Base-by-base conservation (phyloP, 2,113 vertebrate genomes). In the Ammospiza nelsoni region DNA sequence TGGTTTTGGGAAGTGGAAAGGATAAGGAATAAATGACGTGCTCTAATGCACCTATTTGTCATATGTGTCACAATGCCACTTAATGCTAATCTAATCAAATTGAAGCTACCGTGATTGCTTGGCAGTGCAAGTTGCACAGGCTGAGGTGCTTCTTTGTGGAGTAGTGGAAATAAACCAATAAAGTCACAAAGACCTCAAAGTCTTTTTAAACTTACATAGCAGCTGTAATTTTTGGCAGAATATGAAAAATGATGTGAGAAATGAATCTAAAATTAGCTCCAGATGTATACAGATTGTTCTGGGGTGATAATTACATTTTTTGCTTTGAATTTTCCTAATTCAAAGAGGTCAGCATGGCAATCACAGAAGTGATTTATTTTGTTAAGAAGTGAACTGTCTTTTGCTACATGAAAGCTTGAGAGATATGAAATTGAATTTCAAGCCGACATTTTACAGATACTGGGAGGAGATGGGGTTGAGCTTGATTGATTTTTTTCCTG, bases 31-130 rank as follows among this genome's bases (percentile, higher is more conserved):
- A 98, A 99, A 98, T 98, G 98, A 98, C 98, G 93, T 96, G 95
- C 97, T 98, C 97, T 99, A 98, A 99, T 98, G 98, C 92, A 97
- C 97, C 98, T 99, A 98, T 99, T 99, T 99, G 98, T 99, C 98
- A 99, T 98, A 96, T 89, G 94, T 99, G 98, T 98, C 98, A 98
- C 94, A 97, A 95, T 98, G 97, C 98, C 98, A 97, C 98, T 99
- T 98, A 98, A 98, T 99, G 98, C 97, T 98, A 98, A 98, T 98
- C 98, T 98, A 98, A 98, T 99, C 98, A 98, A 98, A 98, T 97
- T 95, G 98, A 96, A 96, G 96, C 98, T 98, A 97, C 95, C 19
- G 57, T 76, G 72, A 95, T 98, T 80, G 95, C 92, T 96, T 90
- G 86, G 86, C 83, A 66, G 72, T 92, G 39, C 87, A 95, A 57